phyloP scores from a whole-genome alignment of 2,797 vertebrate genomes.

The Craterocephalus amniculus region DNA sequence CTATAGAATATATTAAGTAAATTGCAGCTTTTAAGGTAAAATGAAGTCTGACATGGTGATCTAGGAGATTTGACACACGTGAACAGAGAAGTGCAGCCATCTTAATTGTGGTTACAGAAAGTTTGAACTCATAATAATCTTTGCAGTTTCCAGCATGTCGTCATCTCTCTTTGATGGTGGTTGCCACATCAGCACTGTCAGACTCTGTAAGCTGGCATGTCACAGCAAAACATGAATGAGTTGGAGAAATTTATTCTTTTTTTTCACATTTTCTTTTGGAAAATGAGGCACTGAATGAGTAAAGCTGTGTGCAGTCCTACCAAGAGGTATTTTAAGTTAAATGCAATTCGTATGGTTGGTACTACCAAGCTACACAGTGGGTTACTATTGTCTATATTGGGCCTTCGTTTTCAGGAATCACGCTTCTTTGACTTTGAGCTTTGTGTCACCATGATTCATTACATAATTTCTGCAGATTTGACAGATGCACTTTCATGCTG shows the following conservation, averaged over 20 bases:
- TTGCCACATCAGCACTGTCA: neutral
- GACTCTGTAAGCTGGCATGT: neutral
- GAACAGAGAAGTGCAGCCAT: neutral
- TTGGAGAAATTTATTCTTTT: neutral
- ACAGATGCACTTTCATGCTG: neutral
- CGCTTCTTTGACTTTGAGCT: constrained; percentile 1
- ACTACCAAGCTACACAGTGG: neutral
- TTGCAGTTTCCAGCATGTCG: neutral
- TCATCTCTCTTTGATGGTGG: neutral
- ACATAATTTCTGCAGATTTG: neutral
- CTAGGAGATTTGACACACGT: neutral
- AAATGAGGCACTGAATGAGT: neutral
- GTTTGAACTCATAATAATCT: neutral
- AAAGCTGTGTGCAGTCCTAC: neutral
- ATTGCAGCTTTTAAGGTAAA: constrained; percentile 16
- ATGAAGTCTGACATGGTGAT: constrained; percentile 1
- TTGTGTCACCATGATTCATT: constrained; percentile 7
- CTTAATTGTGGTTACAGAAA: neutral
- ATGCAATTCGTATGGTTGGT: neutral
- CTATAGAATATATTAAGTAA: constrained; percentile 17
- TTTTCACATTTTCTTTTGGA: neutral
- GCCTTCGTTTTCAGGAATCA: neutral
- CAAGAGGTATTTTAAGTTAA: neutral
- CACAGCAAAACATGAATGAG: neutral
- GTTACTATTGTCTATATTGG: neutral